A percentile compares a stretch with the other conserved stretches of the same genome.
These are phyloP conservation scores for Salvelinus namaycush DNA, from an alignment of 2,113 vertebrate genomes.

Conservation along the genomic window DNA sequence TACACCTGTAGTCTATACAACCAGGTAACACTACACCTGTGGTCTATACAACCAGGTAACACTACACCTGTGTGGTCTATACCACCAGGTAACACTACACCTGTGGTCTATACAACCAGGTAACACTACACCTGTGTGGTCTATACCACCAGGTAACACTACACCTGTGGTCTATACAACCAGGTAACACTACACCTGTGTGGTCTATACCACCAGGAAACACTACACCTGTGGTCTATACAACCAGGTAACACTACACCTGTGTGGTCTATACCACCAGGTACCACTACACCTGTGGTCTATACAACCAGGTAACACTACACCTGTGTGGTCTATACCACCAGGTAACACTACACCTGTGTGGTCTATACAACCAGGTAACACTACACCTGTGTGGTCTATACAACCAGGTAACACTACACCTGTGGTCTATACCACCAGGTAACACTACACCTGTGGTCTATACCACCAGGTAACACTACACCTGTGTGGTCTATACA, in stretches of 20 bases:
- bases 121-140: conserved; percentile 79
- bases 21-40: conserved; percentile 76
- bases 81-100: conserved; percentile 85
- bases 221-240: conserved; percentile 91
- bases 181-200: conserved; percentile 74
- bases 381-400: not conserved
- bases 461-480: conserved; percentile 49
- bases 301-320: conserved; percentile 91
- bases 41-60: conserved; percentile 76
- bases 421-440: conserved; percentile 95
- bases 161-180: conserved; percentile 89
- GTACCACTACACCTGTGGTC: conserved; percentile 87
- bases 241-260: conserved; percentile 82
- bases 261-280: conserved; percentile 51
- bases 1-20: conserved; percentile 96
- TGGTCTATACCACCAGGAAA: conserved; percentile 1
- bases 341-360: conserved; percentile 80
- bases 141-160: conserved; percentile 82
- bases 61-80: conserved; percentile 89
- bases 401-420: conserved; percentile 84
- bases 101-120: too few relatives aligned
- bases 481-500: conserved; percentile 95
- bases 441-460: conserved; percentile 62
- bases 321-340: too few relatives aligned
- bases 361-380: conserved; percentile 96